A percentile compares a stretch with the other conserved stretches of the same genome.
phyloP scores from a whole-genome alignment of 2,113 vertebrate genomes.

The Nycticebus coucang region DNA sequence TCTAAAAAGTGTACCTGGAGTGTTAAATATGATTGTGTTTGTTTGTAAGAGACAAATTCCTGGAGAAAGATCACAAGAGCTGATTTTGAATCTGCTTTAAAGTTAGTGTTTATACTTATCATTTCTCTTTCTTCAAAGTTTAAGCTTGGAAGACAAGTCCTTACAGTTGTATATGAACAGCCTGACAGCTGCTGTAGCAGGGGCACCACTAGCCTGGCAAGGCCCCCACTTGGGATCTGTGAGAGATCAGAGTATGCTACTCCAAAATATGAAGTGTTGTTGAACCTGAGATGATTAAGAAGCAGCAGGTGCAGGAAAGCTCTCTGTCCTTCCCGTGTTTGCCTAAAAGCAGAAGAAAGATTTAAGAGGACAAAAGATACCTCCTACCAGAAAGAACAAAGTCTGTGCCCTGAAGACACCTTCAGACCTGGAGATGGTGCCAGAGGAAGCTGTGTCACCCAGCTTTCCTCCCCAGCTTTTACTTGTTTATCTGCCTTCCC shows the following conservation, averaged over 20 bases:
- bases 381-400: background rate
- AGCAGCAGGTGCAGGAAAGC: background rate
- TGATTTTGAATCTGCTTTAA: background rate
- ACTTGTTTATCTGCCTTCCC: background rate
- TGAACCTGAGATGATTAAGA: background rate
- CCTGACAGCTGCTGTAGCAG: background rate
- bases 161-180: background rate
- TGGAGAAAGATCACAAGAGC: background rate
- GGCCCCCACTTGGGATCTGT: background rate
- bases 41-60: background rate
- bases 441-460: background rate
- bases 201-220: background rate
- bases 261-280: background rate
- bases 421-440: background rate
- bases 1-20: background rate
- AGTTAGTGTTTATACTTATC: background rate
- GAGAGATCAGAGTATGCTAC: background rate
- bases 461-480: background rate
- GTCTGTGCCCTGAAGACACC: background rate
- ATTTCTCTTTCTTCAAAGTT: background rate
- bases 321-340: background rate
- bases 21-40: background rate
- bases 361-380: background rate
- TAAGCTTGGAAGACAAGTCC: background rate
- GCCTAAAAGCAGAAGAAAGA: background rate